Base-by-base conservation (phyloP, 1,140 invertebrate genomes). In the Drosophila kurseongensis region DNA sequence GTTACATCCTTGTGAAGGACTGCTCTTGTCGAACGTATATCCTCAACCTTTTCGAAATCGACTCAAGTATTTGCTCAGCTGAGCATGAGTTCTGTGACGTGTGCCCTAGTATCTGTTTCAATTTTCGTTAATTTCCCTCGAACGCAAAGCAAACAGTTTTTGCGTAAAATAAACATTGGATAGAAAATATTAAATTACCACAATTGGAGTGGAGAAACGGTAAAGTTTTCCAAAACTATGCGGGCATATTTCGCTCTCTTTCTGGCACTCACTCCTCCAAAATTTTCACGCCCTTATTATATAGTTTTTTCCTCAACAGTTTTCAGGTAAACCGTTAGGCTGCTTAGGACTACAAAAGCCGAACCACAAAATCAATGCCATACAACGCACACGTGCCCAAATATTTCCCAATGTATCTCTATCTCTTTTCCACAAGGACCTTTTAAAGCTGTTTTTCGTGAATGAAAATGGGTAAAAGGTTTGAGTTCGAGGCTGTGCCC, bases 21-120 rank as follows among this genome's bases (percentile, higher is more conserved):
- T 32, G 29, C 29, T 32, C 29, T 32, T 8, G 29, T 8, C 29
- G 5, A 32, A 32, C 6, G 29, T 32, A 65, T 69, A 27, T 29
- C 27, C 41, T 45, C 55, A 61, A 61, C 36, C 59, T 52, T 35
- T 44, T 32, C 23, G 35, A 7, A 29, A 23, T n/a, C 27, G 18
- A 51, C 75, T 83, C 69, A 66, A 89, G 75, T 79, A 89, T 88
- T 86, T 86, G 83, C 83, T 38, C 83, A 86, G 83, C 83, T 86
- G 83, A 78, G 60, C 56, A 55, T 61, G 54, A 63, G 36, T 59
- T 57, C 9, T 42, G 56, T 71, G 75, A 77, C 75, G 65, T 77
- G 75, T 77, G 45, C 18, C 48, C 41, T 56, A 73, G 67, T 86
- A 88, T 88, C 75, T 79, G 56, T 86, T 86, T 69, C 76, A 63